phyloP scores from a whole-genome alignment of 2,113 vertebrate species.

The Colossoma macropomum region DNA sequence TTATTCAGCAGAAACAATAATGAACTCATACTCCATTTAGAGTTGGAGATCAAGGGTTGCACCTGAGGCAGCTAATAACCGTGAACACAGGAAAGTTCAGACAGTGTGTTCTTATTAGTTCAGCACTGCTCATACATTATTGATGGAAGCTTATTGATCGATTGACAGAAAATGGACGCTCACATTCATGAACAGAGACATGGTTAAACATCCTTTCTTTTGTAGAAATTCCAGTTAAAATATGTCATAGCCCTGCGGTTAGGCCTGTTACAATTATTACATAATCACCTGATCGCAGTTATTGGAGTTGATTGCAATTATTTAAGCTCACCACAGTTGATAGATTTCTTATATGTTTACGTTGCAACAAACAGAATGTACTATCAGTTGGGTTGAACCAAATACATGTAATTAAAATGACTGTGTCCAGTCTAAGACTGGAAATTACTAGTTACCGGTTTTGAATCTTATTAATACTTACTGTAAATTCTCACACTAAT shows the following conservation, averaged over 20 bases:
- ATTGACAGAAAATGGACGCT: not conserved
- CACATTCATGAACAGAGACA: not conserved
- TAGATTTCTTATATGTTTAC: no score
- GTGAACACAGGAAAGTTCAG: not conserved
- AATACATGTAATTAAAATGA: no score
- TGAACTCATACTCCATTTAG: not conserved
- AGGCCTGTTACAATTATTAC: no score
- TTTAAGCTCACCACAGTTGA: no score
- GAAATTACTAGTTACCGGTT: no score
- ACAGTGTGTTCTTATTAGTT: not conserved
- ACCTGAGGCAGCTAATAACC: not conserved
- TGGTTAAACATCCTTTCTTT: not conserved
- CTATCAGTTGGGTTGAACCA: no score
- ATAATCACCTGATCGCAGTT: no score
- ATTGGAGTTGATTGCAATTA: no score
- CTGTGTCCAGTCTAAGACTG: no score
- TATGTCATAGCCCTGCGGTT: not conserved
- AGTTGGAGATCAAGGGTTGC: slow-evolving; percentile 21
- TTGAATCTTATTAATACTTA: no score
- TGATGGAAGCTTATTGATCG: not conserved
- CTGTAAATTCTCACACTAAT: no score
- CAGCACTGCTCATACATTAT: not conserved
- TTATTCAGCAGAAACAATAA: slow-evolving; percentile 39
- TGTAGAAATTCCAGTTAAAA: not conserved
- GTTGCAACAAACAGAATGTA: no score